A percentile compares a stretch with the other conserved stretches of the same genome.
phyloP scores from a whole-genome alignment of 2,113 vertebrate species.

The Mormyrus lacerda region DNA sequence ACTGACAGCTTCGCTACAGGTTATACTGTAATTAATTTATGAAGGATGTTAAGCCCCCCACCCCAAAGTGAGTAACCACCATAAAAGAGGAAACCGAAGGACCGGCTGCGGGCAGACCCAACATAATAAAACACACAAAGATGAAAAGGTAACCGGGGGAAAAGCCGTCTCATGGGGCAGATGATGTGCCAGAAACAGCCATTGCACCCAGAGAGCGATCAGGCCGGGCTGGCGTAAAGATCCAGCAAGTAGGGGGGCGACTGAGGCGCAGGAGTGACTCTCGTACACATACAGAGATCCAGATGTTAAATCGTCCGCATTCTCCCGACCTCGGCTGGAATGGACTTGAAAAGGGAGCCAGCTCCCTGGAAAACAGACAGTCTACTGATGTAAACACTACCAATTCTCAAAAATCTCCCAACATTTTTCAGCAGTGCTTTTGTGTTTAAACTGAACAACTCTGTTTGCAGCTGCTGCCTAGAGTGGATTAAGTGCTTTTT shows the following conservation, averaged over 20 bases:
- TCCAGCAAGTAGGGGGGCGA: background rate
- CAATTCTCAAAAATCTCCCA: background rate
- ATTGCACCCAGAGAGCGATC: background rate
- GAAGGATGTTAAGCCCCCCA: background rate
- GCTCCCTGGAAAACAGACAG: background rate
- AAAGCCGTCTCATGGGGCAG: background rate
- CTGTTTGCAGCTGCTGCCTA: background rate
- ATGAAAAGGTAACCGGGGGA: background rate
- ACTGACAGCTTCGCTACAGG: background rate
- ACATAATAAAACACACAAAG: background rate
- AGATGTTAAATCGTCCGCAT: background rate
- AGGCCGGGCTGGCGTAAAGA: background rate
- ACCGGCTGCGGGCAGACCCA: background rate
- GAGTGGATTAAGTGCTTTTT: background rate
- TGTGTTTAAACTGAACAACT: background rate
- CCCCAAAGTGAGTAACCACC: background rate
- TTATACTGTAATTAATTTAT: background rate
- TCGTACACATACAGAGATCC: background rate
- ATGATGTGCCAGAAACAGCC: background rate
- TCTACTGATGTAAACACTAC: background rate
- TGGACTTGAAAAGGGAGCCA: background rate
- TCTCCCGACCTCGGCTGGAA: background rate
- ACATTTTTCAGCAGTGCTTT: background rate
- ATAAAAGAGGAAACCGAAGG: background rate
- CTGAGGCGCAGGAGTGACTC: background rate